Evolutionary conservation across 2,888 invertebrate species (phyloP).

Genomic region (Lydus trimaculatus): DNA sequence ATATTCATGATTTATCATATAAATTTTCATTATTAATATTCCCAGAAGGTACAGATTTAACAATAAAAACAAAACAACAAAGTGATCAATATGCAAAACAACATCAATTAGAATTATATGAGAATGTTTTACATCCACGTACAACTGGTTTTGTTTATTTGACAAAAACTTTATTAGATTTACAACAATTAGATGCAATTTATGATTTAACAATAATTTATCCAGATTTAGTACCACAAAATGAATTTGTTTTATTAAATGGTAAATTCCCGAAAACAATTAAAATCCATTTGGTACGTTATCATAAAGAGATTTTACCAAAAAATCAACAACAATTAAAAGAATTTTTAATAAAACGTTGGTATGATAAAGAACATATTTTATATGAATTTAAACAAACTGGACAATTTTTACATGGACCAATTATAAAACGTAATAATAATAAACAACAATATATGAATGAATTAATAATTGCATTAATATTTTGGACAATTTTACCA

Average conservation of each 20-base stretch:
- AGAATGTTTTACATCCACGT: slow-evolving; percentile 85
- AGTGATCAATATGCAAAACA: slow-evolving; percentile 77
- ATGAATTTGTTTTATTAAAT: slow-evolving; percentile 73
- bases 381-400: slow-evolving; percentile 67
- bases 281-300: slow-evolving; percentile 78
- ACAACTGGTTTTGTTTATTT: slow-evolving; percentile 80
- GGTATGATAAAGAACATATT: slow-evolving; percentile 71
- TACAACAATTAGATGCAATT: slow-evolving; percentile 74
- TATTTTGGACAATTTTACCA: slow-evolving; percentile 72
- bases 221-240: slow-evolving; percentile 77
- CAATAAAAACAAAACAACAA: slow-evolving; percentile 69
- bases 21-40: slow-evolving; percentile 80
- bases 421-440: slow-evolving; percentile 47
- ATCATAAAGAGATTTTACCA: slow-evolving; percentile 66
- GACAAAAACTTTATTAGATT: slow-evolving; percentile 64
- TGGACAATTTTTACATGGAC: slow-evolving; percentile 61
- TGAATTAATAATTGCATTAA: slow-evolving; percentile 64
- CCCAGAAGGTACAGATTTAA: slow-evolving; percentile 90
- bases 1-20: slow-evolving; percentile 72
- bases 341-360: slow-evolving; percentile 70
- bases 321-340: slow-evolving; percentile 65
- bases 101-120: slow-evolving; percentile 72
- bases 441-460: slow-evolving; percentile 49
- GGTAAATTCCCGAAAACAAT: slow-evolving; percentile 79
- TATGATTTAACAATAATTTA: slow-evolving; percentile 89